Base-by-base conservation (phyloP, 2,888 invertebrate species). In the Ichneumon xanthorius region DNA sequence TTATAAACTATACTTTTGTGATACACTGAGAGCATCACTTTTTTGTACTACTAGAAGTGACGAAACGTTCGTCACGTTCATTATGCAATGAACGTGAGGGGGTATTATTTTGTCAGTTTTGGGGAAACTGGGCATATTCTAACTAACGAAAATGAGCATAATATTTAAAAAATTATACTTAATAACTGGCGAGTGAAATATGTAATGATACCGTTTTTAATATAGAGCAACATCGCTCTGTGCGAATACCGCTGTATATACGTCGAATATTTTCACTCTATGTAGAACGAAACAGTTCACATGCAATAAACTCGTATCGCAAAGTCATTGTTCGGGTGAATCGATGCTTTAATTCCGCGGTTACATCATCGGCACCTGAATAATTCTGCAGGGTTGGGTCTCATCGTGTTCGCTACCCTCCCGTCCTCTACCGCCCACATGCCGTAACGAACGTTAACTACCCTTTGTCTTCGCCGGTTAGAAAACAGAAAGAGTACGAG, bases 391-490 rank as follows among this genome's bases (percentile, higher is more conserved):
- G 45, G 33, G 67, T 48, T 77, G 40, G 22, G 26, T 19, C 65
- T 33, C 61, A 50, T 67, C 53, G 40, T 7, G 33, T 50, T 33
- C 78, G 22, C 78, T 77, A 80, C 83, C 77, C 85, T 80, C 86
- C 84, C 80, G 82, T 84, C 58, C 30, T 37, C 30, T 33, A 9
- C 30, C 50, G 26, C 86, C 86, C 88, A 87, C 86, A 87, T 88
- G 87, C 88, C 70, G 77, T 84, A 80, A 84, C 84, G 79, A 84
- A 82, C 85, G 86, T 84, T 89, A 90, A 91, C 90, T 89, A 89
- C 91, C 91, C 92, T 92, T 92, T 92, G 91, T 92, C 92, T 92
- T 92, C 87, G 87, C 88, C 89, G 88, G 88, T 87, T 89, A 87
- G 88, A 53, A 71, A 71, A 26, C 61, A 73, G 73, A 71, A 86